A percentile compares a stretch with the other conserved stretches of the same genome.
Conservation (phyloP, 1,140 invertebrate species). For the Planococcus citri region DNA sequence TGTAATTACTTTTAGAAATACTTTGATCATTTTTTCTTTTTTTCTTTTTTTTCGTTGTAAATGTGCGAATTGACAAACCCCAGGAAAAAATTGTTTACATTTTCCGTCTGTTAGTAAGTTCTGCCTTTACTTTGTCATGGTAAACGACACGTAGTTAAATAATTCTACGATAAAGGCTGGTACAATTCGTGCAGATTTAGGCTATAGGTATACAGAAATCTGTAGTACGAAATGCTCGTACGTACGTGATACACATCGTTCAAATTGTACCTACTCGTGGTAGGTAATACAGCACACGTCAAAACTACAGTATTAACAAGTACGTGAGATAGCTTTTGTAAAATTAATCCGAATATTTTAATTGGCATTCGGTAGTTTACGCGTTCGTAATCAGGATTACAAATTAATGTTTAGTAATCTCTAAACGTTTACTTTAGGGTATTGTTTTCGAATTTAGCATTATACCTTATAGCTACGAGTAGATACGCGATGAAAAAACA, state of each 20-base stretch:
- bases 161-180: neutral
- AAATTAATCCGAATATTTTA: neutral
- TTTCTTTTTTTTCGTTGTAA: neutral
- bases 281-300: too few relatives aligned
- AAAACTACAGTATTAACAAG: neutral
- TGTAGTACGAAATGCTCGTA: too few relatives aligned
- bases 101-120: neutral
- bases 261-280: neutral
- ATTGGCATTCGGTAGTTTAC: neutral
- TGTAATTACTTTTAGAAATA: neutral
- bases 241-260: neutral
- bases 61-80: neutral
- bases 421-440: neutral
- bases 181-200: neutral
- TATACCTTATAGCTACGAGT: too few relatives aligned
- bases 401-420: neutral
- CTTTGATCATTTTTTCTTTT: constrained; percentile 7
- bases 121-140: neutral
- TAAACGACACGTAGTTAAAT: neutral
- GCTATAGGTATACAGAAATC: too few relatives aligned
- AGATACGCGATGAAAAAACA: too few relatives aligned
- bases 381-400: neutral
- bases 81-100: neutral
- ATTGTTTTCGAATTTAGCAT: neutral
- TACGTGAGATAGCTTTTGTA: neutral